A percentile compares a stretch with the other conserved stretches of the same genome.
Evolutionary conservation across 2,888 invertebrate genomes (phyloP).

Genomic region (Synanthedon andrenaeformis): DNA sequence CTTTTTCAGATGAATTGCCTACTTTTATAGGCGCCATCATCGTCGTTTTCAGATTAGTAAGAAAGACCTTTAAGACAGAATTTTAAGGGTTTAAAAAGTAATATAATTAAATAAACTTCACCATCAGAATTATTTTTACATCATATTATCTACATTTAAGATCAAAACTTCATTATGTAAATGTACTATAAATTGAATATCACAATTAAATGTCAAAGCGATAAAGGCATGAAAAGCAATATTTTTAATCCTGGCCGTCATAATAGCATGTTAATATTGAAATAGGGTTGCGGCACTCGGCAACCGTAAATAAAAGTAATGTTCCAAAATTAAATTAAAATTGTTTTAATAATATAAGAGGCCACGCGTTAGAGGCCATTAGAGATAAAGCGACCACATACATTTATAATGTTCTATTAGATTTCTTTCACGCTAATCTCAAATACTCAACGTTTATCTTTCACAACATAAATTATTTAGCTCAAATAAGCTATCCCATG

Average conservation of each 20-base stretch:
- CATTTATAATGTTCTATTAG: conserved; percentile 43
- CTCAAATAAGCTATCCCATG: conserved; percentile 43
- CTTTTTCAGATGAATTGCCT: no score
- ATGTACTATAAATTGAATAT: background rate
- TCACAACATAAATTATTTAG: conserved; percentile 47
- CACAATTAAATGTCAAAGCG: background rate
- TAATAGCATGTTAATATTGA: background rate
- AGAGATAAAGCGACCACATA: conserved; percentile 47
- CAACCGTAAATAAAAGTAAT: conserved; percentile 21
- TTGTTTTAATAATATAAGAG: conserved; percentile 33
- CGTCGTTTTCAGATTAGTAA: no score
- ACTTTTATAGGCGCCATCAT: no score
- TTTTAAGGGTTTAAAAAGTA: no score
- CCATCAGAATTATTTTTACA: no score
- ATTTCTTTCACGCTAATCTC: conserved; percentile 48
- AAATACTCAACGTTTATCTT: conserved; percentile 33
- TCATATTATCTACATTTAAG: no score
- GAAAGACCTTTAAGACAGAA: no score
- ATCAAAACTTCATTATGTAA: background rate
- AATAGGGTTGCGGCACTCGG: background rate
- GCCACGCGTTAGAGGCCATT: conserved; percentile 41
- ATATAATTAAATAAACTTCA: no score
- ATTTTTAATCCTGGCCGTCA: background rate
- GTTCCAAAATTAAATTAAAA: conserved; percentile 36
- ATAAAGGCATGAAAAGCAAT: background rate